Conservation (phyloP, 2,888 invertebrate genomes). For the Autographa pulchrina region DNA sequence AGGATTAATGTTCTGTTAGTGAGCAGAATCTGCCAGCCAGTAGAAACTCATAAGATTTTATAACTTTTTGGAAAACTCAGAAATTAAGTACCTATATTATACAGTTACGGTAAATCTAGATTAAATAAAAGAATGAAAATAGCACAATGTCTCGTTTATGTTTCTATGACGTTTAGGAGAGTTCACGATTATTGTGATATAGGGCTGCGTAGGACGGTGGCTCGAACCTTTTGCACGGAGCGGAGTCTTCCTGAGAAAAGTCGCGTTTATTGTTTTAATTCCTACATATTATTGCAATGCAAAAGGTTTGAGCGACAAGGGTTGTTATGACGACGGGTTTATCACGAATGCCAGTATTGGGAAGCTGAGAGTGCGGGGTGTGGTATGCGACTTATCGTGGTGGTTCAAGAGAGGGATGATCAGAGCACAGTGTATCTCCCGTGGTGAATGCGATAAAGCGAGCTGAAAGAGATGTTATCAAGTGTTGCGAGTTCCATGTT, state of each 20-base stretch:
- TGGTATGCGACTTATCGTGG: slow-evolving; percentile 16
- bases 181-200: slow-evolving; percentile 67
- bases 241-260: not conserved
- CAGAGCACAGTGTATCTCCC: slow-evolving; percentile 31
- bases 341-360: slow-evolving; percentile 51
- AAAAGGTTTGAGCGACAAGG: slow-evolving; percentile 35
- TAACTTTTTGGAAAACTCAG: slow-evolving; percentile 7
- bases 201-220: slow-evolving; percentile 57
- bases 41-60: slow-evolving; percentile 10
- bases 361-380: slow-evolving; percentile 20
- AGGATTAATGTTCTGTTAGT: slow-evolving; percentile 7
- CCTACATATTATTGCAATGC: slow-evolving; percentile 13
- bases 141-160: slow-evolving; percentile 58
- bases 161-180: slow-evolving; percentile 78
- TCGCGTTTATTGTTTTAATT: slow-evolving; percentile 8
- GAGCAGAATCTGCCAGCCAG: slow-evolving; percentile 5
- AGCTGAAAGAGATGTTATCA: slow-evolving; percentile 12
- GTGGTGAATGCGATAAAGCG: slow-evolving; percentile 15
- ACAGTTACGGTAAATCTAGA: slow-evolving; percentile 15
- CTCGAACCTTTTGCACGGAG: slow-evolving; percentile 51
- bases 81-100: not conserved
- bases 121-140: slow-evolving; percentile 50
- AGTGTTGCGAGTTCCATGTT: slow-evolving; percentile 10
- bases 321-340: slow-evolving; percentile 51
- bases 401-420: slow-evolving; percentile 3